Base-by-base conservation (phyloP, 2,888 invertebrate species). In the Dolomedes plantarius region DNA sequence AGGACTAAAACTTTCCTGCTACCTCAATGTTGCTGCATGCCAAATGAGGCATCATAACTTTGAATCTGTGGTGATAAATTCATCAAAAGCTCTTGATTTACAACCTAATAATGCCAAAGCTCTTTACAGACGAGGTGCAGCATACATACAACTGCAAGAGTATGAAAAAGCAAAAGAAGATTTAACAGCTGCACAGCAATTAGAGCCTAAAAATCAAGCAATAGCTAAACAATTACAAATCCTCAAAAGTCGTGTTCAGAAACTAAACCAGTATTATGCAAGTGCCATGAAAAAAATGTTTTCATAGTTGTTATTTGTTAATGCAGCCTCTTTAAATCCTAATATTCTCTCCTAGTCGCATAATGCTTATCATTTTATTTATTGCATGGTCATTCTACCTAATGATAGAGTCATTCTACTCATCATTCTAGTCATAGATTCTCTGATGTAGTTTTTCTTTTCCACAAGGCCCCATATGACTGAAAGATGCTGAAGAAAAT, bases 11-110 rank as follows among this genome's bases (percentile, higher is more conserved):
- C 67, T 87, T 16, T 86, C 89, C 68, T 92, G 96, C 9, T 95
- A 95, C 90, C 95, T 95, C 89, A 97, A 97, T 91, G 92, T 97
- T 90, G 95, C 96, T 0, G 95, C 95, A 67, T 96, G 96, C 90
- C 95, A 96, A 89, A 92, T 96, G 27, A 94, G 94, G 88, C 93
- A 93, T 87, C 91, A 94, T 11, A 94, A 95, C 88, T 95, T 94
- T 91, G 93, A 94, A 5, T 93, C 94, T 86, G 94, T 94, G 0
- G 90, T 95, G 36, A 92, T 93, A 50, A 92, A 96, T 13, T 95
- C 92, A 91, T 90, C 90, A 9, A 92, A 92, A 89, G 92, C 92
- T 23, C 88, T n/a, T n/a, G 86, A 88, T 7, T 90, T 91, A 69
- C 92, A 93, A 41, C 89, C 90, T 1, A 90, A 91, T 29, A 93